Conservation (phyloP, 1,140 invertebrate species). For the Drosophila sechellia region DNA sequence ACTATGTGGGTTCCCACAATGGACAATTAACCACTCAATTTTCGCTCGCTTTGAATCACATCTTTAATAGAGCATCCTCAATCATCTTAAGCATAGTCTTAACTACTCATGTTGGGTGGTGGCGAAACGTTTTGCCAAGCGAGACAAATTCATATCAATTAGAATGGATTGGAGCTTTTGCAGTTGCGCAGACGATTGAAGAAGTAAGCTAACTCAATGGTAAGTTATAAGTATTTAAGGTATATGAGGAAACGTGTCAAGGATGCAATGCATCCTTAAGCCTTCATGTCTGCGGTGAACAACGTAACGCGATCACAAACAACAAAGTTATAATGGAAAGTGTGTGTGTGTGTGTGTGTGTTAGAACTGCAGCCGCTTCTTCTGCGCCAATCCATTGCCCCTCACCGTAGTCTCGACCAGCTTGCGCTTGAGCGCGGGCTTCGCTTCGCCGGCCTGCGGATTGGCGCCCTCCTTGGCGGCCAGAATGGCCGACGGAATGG, state of each 20-base stretch:
- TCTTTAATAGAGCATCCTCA: slow-evolving; percentile 25
- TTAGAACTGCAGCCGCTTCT: slow-evolving; percentile 68
- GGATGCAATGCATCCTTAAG: not conserved
- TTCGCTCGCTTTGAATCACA: not conserved
- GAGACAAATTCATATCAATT: not conserved
- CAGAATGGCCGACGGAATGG: slow-evolving; percentile 87
- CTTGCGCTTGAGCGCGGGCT: slow-evolving; percentile 56
- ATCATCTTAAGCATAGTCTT: slow-evolving; percentile 2
- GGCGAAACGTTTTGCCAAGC: not conserved
- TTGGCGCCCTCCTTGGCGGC: slow-evolving; percentile 68
- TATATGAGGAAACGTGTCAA: not conserved
- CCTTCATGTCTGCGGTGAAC: too few relatives aligned
- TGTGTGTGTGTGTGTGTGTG: not conserved
- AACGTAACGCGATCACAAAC: not conserved
- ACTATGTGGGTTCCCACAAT: not conserved
- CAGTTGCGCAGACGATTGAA: not conserved
- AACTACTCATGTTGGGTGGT: not conserved
- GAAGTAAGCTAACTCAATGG: not conserved
- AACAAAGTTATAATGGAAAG: not conserved
- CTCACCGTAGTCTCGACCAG: slow-evolving; percentile 66
- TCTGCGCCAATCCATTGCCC: slow-evolving; percentile 58
- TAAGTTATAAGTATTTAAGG: not conserved
- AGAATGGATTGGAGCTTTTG: not conserved
- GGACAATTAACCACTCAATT: not conserved
- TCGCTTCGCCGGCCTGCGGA: slow-evolving; percentile 45